These are phyloP conservation scores for Ophioderma brevispina DNA, from an alignment of 35 echinoderm and acorn worm species.

Conservation along the genomic window DNA sequence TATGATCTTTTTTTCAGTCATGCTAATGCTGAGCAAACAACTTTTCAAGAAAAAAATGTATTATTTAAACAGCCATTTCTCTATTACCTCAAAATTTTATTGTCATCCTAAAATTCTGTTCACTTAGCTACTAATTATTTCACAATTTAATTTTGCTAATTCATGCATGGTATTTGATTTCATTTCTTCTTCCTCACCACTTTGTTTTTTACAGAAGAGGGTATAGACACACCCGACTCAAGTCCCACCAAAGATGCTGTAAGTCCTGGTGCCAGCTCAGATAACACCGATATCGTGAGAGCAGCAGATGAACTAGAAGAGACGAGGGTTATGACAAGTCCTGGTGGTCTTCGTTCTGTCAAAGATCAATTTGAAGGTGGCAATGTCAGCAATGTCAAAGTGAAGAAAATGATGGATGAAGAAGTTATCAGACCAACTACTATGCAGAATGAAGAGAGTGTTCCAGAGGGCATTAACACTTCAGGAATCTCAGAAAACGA, in stretches of 20 bases:
- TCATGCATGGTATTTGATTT: no score
- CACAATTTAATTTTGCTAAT: no score
- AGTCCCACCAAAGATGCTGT: background rate
- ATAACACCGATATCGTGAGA: background rate
- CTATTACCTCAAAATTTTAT: no score
- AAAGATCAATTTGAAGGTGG: constrained; percentile 69
- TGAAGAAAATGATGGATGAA: constrained; percentile 53
- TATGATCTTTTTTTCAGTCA: no score
- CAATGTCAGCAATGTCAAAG: constrained; percentile 43
- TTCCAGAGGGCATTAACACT: background rate
- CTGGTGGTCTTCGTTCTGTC: constrained; percentile 45
- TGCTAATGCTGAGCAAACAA: no score
- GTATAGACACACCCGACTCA: background rate
- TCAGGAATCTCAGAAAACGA: constrained; percentile 62
- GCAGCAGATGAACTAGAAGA: background rate
- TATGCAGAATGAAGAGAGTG: background rate
- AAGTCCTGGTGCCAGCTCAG: background rate
- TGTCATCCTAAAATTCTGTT: no score
- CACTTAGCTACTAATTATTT: no score
- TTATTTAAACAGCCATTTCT: no score
- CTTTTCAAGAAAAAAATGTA: no score
- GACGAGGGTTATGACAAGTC: background rate
- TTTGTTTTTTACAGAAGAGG: background rate
- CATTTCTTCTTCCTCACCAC: background rate
- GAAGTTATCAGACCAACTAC: background rate